Base-by-base conservation (phyloP, 2,797 vertebrate genomes). In the Schizopygopsis malacanthus region DNA sequence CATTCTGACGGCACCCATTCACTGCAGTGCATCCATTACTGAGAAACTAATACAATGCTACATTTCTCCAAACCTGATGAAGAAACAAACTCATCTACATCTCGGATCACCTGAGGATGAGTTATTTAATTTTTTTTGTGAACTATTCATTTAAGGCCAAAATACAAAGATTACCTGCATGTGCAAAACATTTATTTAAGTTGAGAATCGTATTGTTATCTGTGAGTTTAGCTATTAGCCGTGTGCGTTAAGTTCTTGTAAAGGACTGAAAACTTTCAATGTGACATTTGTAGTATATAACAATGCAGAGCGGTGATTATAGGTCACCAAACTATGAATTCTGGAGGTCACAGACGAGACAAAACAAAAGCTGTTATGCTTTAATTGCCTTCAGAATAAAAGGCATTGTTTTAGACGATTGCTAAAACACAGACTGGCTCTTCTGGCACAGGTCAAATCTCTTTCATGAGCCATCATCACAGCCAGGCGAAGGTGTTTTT, bases 401-500 rank as follows among this genome's bases (percentile, higher is more conserved):
- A 50, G 56, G 25, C 61, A 1, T 11, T 9, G 10, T 43, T 39
- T 43, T 13, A 56, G 20, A 1, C 0, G 10, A 50, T 37, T 6
- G 13, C 59, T 81, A 25, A 81, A n/a, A 69, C 61, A 39, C 63
- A 82, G 80, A n/a, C 15, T 1, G 78, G 16, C 33, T 81, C 79
- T 43, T 63, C 20, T 6, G 4, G 54, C 54, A 18, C 78, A 50
- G 79, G 25, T 47, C 67, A 71, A 59, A 82, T 72, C 37, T 22
- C 22, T 56, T 15, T 63, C 16, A 20, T n/a, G 9, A 77, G 50
- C 50, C 79, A 37, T 50, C 28, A 15, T 4, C 45, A 76, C 28
- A 20, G 22, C 76, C 65, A 59, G 50, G 16, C 81, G 3, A 37
- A 22, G 6, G 69, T 45, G 81, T 83, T 47, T 82, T 63, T 73